These are phyloP conservation scores for Echinops telfairi DNA, from an alignment of 2,113 vertebrate species.

Conservation along the genomic window DNA sequence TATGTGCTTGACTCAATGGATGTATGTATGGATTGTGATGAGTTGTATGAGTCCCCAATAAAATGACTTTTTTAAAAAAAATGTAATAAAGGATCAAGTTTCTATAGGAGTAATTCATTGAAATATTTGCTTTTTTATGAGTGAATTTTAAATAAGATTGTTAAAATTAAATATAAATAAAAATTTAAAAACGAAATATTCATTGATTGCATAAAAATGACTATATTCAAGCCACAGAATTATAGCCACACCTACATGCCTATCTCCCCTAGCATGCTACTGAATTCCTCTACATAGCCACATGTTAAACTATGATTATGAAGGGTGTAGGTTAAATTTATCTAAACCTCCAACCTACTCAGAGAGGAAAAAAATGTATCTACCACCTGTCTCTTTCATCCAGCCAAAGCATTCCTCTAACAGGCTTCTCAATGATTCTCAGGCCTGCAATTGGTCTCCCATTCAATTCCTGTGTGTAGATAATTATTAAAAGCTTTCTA, in stretches of 20 bases:
- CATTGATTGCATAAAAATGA: too few relatives aligned
- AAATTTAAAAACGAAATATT: too few relatives aligned
- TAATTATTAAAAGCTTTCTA: constrained; percentile 30
- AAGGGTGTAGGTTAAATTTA: not conserved
- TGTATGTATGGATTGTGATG: too few relatives aligned
- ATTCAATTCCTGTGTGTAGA: constrained; percentile 12
- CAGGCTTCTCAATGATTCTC: not conserved
- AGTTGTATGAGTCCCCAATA: too few relatives aligned
- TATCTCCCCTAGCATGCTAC: not conserved
- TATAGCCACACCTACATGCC: not conserved
- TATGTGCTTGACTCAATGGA: too few relatives aligned
- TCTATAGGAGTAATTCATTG: too few relatives aligned
- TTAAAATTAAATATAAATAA: too few relatives aligned
- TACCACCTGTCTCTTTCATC: not conserved
- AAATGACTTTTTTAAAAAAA: too few relatives aligned
- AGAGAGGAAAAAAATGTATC: not conserved
- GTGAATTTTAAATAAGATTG: too few relatives aligned
- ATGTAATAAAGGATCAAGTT: too few relatives aligned
- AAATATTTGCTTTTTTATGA: too few relatives aligned
- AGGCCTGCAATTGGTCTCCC: not conserved
- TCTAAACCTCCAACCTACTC: not conserved
- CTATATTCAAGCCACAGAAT: not conserved
- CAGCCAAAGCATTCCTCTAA: not conserved
- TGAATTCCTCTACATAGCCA: not conserved
- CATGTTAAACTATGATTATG: not conserved